Percentiles rank a stretch among this genome's conserved stretches.
Evolutionary conservation across 2,113 vertebrate species (phyloP).

Genomic region (Pyrgilauda ruficollis): DNA sequence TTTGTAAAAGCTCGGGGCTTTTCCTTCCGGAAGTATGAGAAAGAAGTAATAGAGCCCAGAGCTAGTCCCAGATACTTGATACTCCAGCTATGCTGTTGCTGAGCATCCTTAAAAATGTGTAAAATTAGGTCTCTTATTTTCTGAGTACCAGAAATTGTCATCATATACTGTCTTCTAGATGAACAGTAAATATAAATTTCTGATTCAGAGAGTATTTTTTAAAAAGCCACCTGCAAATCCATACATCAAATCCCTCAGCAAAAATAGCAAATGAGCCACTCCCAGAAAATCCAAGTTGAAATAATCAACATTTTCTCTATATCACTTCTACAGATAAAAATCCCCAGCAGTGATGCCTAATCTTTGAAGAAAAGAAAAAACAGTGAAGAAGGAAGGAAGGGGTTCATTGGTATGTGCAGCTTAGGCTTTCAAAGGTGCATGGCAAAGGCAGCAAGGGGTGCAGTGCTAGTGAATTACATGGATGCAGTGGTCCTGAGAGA

Average conservation of each 20-base stretch:
- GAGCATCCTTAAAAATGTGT: not conserved
- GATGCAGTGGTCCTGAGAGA: not conserved
- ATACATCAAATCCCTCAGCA: not conserved
- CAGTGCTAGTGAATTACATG: not conserved
- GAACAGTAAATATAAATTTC: not conserved
- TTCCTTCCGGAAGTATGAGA: not conserved
- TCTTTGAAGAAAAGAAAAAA: not conserved
- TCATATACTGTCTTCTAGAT: not conserved
- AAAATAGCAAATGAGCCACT: not conserved
- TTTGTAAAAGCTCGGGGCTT: not conserved
- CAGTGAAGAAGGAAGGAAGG: not conserved
- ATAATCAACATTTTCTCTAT: not conserved
- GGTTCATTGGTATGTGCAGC: not conserved
- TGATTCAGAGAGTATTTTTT: not conserved
- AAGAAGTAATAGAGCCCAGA: not conserved
- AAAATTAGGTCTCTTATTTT: not conserved
- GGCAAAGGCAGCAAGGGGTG: not conserved
- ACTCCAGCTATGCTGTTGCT: not conserved
- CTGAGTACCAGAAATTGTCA: not conserved
- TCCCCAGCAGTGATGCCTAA: not conserved
- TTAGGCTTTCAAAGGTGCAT: not conserved
- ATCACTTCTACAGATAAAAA: not conserved
- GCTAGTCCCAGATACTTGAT: not conserved
- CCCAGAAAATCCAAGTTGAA: not conserved
- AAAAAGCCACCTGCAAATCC: not conserved